Evolutionary conservation across 2,888 invertebrate species (phyloP), one percentile per base, ranked within the genome.

Genomic region (Cheilosia grossa): DNA sequence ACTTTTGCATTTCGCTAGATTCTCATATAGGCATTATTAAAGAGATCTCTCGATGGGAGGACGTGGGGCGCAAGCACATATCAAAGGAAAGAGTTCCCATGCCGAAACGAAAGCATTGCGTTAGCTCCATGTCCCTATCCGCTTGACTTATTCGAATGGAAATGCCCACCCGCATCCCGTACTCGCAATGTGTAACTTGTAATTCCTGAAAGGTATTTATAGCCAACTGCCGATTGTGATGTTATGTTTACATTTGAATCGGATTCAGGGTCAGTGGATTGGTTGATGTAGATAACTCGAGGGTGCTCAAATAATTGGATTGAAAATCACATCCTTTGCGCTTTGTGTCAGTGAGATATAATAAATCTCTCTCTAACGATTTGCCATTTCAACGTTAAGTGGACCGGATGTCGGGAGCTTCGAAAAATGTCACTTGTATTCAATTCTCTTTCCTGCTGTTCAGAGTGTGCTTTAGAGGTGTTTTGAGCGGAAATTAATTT

Each of bases 221-320:
- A 67, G 69, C 53, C 21, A 44, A 54, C 47, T 69, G 53, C 69
- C 61, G 61, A 61, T 69, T 61, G 61, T 42, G 66, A 75, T 58
- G 56, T 44, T 42, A 24, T 77, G 61, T 69, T 69, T 77, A 69
- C 47, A 17, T 69, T 17, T 15, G 54, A 37, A 54, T 67, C 19
- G n/a, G 54, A 54, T 77, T 69, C 61, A 69, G 69, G 69, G 77
- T 61, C 61, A 69, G 19, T 54, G 69, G 77, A 33, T 66, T 61
- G 44, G 61, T 69, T 61, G 69, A 58, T n/a, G 58, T 7, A 4
- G 6, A 13, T 24, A 4, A 53, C 51, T 64, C 33, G 15, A 56
- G 54, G 64, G 56, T 54, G 44, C 56, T 56, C 21, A 13, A 67
- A 47, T 47, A 74, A 56, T 64, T 30, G 30, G 40, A 4, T 58